phyloP scores from a whole-genome alignment of 2,113 vertebrate species.

The Lasiurus borealis region DNA sequence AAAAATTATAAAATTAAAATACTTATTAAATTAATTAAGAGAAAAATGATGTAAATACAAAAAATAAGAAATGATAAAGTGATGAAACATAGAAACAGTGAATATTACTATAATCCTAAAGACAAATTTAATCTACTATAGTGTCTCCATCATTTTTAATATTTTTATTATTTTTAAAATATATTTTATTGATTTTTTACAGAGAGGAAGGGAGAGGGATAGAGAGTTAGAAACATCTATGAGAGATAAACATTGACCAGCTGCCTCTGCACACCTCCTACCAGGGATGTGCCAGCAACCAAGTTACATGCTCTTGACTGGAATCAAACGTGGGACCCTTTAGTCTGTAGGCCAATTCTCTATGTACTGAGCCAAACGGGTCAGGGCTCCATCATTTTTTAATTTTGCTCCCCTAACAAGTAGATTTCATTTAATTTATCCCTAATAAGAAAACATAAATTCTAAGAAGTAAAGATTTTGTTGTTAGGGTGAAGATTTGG shows the following conservation, averaged over 20 bases:
- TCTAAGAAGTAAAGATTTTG: not conserved
- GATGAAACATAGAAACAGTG: slow-evolving; percentile 24
- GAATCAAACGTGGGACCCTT: no score
- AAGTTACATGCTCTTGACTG: no score
- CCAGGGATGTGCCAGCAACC: no score
- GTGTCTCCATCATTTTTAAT: not conserved
- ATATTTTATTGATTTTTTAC: no score
- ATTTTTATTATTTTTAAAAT: no score
- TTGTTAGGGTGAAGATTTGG: not conserved
- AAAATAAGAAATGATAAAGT: slow-evolving; percentile 1
- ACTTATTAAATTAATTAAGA: not conserved
- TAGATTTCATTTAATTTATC: slow-evolving; percentile 34
- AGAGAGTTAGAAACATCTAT: no score
- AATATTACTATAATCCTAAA: slow-evolving; percentile 13
- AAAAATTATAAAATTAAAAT: not conserved
- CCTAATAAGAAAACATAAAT: slow-evolving; percentile 34
- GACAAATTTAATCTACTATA: not conserved
- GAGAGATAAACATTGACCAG: no score
- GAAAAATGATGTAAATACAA: not conserved
- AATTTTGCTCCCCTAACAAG: not conserved
- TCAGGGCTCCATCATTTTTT: not conserved
- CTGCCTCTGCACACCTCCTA: no score
- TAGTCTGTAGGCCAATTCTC: no score
- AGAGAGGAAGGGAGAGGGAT: no score
- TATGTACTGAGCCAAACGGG: no score